Evolutionary conservation across 2,888 invertebrate genomes (phyloP).

Genomic region (Lasioglossum lativentre): DNA sequence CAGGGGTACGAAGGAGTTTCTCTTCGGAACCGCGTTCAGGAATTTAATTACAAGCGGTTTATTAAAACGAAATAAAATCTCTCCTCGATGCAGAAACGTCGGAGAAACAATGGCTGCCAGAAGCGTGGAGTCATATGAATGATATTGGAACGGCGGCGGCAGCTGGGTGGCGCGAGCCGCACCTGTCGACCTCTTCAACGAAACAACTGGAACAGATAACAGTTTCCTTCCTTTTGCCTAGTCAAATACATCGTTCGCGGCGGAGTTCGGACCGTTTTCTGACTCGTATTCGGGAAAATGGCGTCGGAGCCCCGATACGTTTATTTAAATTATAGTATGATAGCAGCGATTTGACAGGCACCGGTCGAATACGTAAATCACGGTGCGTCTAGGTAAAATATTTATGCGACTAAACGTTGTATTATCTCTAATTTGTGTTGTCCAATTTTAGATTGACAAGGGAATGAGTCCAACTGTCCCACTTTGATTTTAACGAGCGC

Average conservation of each 20-base stretch:
- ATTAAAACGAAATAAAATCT: constrained; percentile 8
- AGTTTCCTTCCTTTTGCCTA: constrained; percentile 51
- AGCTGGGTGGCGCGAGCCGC: constrained; percentile 81
- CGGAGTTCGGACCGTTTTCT: constrained; percentile 29
- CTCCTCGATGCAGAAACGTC: constrained; percentile 26
- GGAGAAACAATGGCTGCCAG: constrained; percentile 67
- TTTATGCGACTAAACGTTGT: neutral
- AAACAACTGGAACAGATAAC: constrained; percentile 78
- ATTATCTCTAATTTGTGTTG: neutral
- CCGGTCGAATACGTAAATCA: neutral
- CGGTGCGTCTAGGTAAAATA: neutral
- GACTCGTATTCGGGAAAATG: constrained; percentile 3
- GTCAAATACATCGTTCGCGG: constrained; percentile 46
- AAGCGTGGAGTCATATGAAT: constrained; percentile 67
- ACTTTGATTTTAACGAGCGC: neutral
- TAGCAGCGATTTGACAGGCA: neutral
- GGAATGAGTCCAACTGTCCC: neutral
- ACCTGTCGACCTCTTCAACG: constrained; percentile 81
- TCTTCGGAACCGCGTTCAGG: neutral
- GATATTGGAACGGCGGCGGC: constrained; percentile 79
- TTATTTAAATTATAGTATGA: neutral
- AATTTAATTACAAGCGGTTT: constrained; percentile 4
- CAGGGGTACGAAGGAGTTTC: neutral
- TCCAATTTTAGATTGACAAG: neutral
- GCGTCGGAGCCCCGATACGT: neutral